Percentiles rank a stretch among this genome's conserved stretches.
Evolutionary conservation across 2,888 invertebrate species (phyloP).

Genomic region (Trisateles emortualis): DNA sequence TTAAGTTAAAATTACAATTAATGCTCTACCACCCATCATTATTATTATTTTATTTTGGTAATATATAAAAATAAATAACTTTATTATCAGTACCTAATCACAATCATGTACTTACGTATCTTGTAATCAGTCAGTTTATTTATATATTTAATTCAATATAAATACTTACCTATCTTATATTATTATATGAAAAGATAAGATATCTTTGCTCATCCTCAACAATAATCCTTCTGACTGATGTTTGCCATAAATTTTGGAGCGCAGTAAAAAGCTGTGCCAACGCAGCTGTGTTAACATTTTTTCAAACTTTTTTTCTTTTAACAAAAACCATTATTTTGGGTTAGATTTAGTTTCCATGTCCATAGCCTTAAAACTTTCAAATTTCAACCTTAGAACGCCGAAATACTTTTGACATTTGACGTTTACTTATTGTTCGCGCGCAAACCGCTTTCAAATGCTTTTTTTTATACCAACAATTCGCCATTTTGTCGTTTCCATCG

Average conservation of each 20-base stretch:
- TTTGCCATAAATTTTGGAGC: constrained; percentile 31
- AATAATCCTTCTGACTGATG: not conserved
- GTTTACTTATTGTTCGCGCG: constrained; percentile 42
- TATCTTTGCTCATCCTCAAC: not conserved
- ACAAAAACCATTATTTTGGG: constrained; percentile 62
- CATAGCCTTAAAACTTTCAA: constrained; percentile 8
- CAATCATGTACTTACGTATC: too few relatives aligned
- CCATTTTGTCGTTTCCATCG: constrained; percentile 61
- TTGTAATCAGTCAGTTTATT: not conserved
- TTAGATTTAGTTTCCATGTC: constrained; percentile 62
- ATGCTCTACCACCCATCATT: too few relatives aligned
- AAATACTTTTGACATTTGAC: constrained; percentile 39
- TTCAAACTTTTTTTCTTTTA: constrained; percentile 58
- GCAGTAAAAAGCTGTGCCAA: constrained; percentile 56
- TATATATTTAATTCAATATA: too few relatives aligned
- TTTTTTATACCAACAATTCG: constrained; percentile 60
- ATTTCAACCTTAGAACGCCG: constrained; percentile 22
- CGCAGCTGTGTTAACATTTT: constrained; percentile 70
- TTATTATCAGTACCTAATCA: too few relatives aligned
- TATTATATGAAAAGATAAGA: not conserved
- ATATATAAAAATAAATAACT: too few relatives aligned
- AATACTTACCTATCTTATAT: not conserved
- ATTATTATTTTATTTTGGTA: too few relatives aligned
- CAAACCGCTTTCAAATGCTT: constrained; percentile 62
- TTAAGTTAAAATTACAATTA: too few relatives aligned